These are phyloP conservation scores for Crossaster papposus DNA, from an alignment of 53 echinoderm and acorn worm species.

Conservation along the genomic window DNA sequence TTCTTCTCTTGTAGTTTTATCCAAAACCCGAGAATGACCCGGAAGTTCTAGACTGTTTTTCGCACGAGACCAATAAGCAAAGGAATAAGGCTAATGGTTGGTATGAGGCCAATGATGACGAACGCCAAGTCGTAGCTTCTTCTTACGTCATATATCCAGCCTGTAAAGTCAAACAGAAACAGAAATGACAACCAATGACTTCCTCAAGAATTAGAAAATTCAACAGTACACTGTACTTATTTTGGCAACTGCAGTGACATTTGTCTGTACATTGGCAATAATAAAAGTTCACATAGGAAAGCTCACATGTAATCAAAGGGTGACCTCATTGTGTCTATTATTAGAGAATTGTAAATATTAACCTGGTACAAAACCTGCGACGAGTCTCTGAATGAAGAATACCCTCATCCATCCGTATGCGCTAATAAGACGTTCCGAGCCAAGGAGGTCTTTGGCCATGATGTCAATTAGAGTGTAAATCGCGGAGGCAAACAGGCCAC, in stretches of 20 bases:
- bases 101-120: background rate
- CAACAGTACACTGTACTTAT: too few species aligned
- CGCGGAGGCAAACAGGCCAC: background rate
- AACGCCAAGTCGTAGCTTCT: slow-evolving; percentile 5
- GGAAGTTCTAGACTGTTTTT: background rate
- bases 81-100: background rate
- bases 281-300: too few species aligned
- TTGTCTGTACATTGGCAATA: too few species aligned
- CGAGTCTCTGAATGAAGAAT: background rate
- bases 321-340: too few species aligned
- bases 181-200: too few species aligned
- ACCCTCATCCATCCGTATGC: background rate
- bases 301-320: too few species aligned
- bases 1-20: background rate
- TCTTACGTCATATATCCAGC: background rate
- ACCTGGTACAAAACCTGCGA: background rate
- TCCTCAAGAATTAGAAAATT: background rate
- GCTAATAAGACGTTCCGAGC: background rate
- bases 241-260: too few species aligned
- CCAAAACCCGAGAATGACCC: background rate
- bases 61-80: background rate
- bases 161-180: background rate
- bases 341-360: background rate
- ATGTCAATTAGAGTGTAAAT: background rate
- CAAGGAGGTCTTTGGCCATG: background rate